Conservation (phyloP, 2,888 invertebrate species). For the Reticulitermes lucifugus region DNA sequence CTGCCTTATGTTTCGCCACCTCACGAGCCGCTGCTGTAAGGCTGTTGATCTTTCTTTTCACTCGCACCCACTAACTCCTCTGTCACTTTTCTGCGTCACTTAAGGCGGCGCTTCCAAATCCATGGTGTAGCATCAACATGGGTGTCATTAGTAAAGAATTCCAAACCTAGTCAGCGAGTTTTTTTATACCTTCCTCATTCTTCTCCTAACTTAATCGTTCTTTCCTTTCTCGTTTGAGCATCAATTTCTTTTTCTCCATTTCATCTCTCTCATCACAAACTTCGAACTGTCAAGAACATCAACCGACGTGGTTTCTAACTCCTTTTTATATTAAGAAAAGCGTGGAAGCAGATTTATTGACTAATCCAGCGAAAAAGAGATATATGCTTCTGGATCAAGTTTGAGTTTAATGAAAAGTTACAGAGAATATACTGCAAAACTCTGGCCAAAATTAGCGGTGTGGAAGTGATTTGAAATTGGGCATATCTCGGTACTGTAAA, state of each 20-base stretch:
- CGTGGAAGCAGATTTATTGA: neutral
- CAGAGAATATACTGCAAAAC: neutral
- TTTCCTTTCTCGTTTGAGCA: constrained; percentile 20
- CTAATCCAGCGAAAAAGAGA: neutral
- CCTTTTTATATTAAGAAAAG: neutral
- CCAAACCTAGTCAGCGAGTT: constrained; percentile 1
- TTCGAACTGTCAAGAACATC: constrained; percentile 19
- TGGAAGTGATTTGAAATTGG: neutral
- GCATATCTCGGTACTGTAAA: neutral
- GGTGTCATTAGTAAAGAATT: constrained; percentile 7
- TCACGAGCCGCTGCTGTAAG: neutral
- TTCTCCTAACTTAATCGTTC: constrained; percentile 11
- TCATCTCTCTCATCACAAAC: constrained; percentile 17
- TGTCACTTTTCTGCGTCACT: neutral
- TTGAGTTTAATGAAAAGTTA: neutral
- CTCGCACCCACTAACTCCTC: neutral
- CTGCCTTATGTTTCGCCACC: no score
- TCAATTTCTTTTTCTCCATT: constrained; percentile 25
- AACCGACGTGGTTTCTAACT: neutral
- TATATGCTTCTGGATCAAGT: neutral
- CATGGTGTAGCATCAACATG: neutral
- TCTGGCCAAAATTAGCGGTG: neutral
- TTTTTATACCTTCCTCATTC: constrained; percentile 1
- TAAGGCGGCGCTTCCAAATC: neutral
- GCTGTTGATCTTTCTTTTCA: neutral